phyloP scores from a whole-genome alignment of 64 coral and sea anemone genomes.

The Pocillopora verrucosa region DNA sequence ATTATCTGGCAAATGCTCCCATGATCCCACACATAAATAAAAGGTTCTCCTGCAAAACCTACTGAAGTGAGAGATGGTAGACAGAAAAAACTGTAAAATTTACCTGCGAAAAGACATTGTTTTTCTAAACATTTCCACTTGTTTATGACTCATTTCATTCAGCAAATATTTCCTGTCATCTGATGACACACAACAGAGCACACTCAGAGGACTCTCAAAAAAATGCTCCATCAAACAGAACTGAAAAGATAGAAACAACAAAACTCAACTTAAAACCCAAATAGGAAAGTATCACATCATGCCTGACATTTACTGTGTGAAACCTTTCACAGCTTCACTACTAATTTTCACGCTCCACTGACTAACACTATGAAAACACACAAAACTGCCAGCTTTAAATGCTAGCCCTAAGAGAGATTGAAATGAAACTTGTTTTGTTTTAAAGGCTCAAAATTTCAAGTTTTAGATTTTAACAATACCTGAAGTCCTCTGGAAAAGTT shows the following conservation, averaged over 20 bases:
- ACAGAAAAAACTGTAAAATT: not conserved
- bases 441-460: not conserved
- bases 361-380: too few relatives aligned
- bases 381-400: too few relatives aligned
- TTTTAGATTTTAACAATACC: slow-evolving; percentile 9
- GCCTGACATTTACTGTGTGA: too few relatives aligned
- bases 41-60: not conserved
- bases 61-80: not conserved
- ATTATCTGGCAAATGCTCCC: too few relatives aligned
- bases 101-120: slow-evolving; percentile 63
- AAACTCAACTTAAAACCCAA: not conserved
- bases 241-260: slow-evolving; percentile 34
- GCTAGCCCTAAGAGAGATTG: too few relatives aligned
- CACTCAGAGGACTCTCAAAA: slow-evolving; percentile 67
- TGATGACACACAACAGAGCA: slow-evolving; percentile 48
- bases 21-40: too few relatives aligned
- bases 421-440: too few relatives aligned
- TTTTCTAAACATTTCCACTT: slow-evolving; percentile 66
- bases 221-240: slow-evolving; percentile 82
- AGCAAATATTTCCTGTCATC: slow-evolving; percentile 33
- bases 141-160: slow-evolving; percentile 44
- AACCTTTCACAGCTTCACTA: too few relatives aligned
- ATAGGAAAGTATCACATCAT: not conserved
- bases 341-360: too few relatives aligned
- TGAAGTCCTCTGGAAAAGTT: slow-evolving; percentile 92